Percentiles rank a stretch among this genome's conserved stretches.
These are phyloP conservation scores for Drosophila dives DNA, from an alignment of 2,888 invertebrate genomes.

Conservation along the genomic window DNA sequence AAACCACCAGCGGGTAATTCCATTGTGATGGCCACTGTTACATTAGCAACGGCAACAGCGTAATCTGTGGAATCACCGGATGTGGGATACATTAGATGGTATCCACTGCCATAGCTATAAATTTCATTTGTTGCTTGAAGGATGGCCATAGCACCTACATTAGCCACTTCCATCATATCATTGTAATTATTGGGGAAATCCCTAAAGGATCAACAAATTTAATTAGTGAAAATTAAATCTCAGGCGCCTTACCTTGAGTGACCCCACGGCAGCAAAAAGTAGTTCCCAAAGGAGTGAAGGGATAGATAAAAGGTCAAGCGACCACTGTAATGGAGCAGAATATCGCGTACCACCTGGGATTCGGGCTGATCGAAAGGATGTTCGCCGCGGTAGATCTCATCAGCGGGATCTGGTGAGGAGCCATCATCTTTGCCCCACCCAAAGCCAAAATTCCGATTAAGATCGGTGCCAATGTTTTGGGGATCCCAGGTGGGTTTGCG, in stretches of 20 bases:
- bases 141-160: conserved; percentile 82
- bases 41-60: conserved; percentile 85
- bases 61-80: conserved; percentile 89
- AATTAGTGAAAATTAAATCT: not conserved
- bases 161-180: conserved; percentile 83
- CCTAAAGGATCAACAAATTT: conserved; percentile 34
- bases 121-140: conserved; percentile 66
- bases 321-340: conserved; percentile 85
- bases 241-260: conserved; percentile 85
- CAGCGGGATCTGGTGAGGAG: conserved; percentile 84
- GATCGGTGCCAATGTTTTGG: conserved; percentile 86
- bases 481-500: conserved; percentile 79
- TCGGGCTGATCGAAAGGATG: conserved; percentile 89
- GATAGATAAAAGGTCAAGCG: conserved; percentile 88
- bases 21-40: conserved; percentile 84
- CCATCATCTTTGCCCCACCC: conserved; percentile 85
- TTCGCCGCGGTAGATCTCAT: conserved; percentile 87
- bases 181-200: conserved; percentile 83
- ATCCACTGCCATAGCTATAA: conserved; percentile 85
- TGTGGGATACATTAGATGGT: conserved; percentile 85
- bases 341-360: conserved; percentile 86
- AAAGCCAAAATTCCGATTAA: conserved; percentile 88
- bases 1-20: conserved; percentile 87
- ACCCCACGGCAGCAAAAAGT: conserved; percentile 89
- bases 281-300: conserved; percentile 90